phyloP scores from a whole-genome alignment of 2,888 invertebrate species.

The Idaea biselata region DNA sequence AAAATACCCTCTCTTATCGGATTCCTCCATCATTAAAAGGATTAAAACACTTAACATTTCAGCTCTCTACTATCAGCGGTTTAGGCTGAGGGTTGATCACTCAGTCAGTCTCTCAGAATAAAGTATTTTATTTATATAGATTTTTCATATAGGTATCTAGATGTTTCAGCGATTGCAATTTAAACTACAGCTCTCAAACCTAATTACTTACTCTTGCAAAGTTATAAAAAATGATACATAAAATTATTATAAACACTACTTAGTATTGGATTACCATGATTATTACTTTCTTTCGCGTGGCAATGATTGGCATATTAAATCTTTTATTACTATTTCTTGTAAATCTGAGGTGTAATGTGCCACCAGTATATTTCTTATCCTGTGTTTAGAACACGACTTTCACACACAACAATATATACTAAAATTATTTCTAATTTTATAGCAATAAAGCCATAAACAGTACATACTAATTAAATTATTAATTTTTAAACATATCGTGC shows the following conservation, averaged over 20 bases:
- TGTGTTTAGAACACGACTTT: neutral
- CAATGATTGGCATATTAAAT: neutral
- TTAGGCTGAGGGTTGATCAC: too few relatives aligned
- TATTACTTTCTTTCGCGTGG: neutral
- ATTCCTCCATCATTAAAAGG: too few relatives aligned
- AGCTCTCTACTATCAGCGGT: too few relatives aligned
- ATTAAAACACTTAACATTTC: too few relatives aligned
- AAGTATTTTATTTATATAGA: too few relatives aligned
- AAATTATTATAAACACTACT: neutral
- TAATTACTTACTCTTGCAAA: neutral
- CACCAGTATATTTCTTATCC: neutral
- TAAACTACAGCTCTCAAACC: too few relatives aligned
- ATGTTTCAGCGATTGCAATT: too few relatives aligned
- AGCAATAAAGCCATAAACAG: neutral
- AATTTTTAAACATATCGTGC: slow-evolving; percentile 25
- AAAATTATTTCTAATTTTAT: neutral
- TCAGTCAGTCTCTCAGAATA: too few relatives aligned
- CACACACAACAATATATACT: neutral
- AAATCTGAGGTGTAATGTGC: too few relatives aligned
- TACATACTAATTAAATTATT: slow-evolving; percentile 24
- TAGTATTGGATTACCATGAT: neutral
- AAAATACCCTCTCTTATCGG: too few relatives aligned
- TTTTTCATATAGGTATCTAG: too few relatives aligned
- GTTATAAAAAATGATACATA: neutral
- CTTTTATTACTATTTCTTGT: too few relatives aligned